phyloP scores from a whole-genome alignment of 2,888 invertebrate species.

The Boloria selene region DNA sequence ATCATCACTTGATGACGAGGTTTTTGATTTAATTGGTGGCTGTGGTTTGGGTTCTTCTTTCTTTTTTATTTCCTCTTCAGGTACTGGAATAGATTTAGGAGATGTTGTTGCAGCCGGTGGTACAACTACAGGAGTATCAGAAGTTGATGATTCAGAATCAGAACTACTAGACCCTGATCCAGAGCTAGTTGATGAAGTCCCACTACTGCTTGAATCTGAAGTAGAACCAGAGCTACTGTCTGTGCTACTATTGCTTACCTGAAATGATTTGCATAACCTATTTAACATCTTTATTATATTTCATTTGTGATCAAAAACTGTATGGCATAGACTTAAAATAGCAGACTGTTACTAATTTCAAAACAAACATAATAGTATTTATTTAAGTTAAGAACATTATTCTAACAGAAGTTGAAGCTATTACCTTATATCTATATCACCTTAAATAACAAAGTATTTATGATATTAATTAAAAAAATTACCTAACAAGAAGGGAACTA shows the following conservation, averaged over 20 bases:
- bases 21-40: conserved; percentile 67
- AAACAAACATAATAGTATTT: too few relatives aligned
- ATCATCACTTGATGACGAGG: conserved; percentile 84
- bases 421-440: too few relatives aligned
- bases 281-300: too few relatives aligned
- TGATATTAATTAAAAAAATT: too few relatives aligned
- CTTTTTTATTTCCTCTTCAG: conserved; percentile 63
- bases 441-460: too few relatives aligned
- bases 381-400: too few relatives aligned
- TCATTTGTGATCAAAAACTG: too few relatives aligned
- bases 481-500: too few relatives aligned
- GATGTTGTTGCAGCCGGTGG: conserved; percentile 58
- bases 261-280: conserved; percentile 13
- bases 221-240: conserved; percentile 85
- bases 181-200: conserved; percentile 86
- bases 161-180: conserved; percentile 87
- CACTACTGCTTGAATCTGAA: conserved; percentile 87
- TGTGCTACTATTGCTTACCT: conserved; percentile 80
- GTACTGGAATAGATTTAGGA: conserved; percentile 65
- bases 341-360: too few relatives aligned
- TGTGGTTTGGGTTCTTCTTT: conserved; percentile 64
- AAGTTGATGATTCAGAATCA: conserved; percentile 87
- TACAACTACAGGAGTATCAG: conserved; percentile 56
- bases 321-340: too few relatives aligned
- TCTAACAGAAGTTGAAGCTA: too few relatives aligned